phyloP scores from a whole-genome alignment of 2,888 invertebrate species.

The Cheilosia pagana region DNA sequence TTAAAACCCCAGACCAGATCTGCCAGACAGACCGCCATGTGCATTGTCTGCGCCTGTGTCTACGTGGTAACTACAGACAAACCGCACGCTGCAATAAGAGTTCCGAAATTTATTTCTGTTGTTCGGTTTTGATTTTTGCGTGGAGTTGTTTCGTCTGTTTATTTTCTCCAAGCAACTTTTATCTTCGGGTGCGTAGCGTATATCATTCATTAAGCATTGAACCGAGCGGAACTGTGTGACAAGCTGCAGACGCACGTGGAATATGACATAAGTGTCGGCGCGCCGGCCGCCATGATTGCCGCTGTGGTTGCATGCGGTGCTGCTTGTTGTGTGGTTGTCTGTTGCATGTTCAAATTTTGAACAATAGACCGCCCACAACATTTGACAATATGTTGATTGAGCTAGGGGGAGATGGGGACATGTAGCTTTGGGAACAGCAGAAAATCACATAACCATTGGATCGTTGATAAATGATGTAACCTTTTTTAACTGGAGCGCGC shows the following conservation, averaged over 20 bases:
- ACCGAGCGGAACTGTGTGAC: slow-evolving; percentile 51
- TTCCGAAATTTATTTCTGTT: slow-evolving; percentile 64
- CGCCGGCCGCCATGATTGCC: slow-evolving; percentile 20
- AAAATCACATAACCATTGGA: slow-evolving; percentile 28
- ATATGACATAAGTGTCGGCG: slow-evolving; percentile 69
- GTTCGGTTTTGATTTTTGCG: slow-evolving; percentile 63
- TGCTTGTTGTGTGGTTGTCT: slow-evolving; percentile 23
- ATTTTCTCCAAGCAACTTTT: slow-evolving; percentile 11
- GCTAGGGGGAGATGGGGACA: neutral
- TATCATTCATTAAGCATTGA: slow-evolving; percentile 63
- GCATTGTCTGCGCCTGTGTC: slow-evolving; percentile 29
- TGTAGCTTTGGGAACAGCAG: neutral
- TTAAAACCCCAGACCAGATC: slow-evolving; percentile 11
- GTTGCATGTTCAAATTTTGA: slow-evolving; percentile 36
- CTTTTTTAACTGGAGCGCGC: slow-evolving; percentile 2
- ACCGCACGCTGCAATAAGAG: slow-evolving; percentile 18
- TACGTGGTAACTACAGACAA: neutral
- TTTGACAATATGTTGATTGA: slow-evolving; percentile 46
- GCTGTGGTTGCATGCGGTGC: slow-evolving; percentile 20
- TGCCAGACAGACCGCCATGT: slow-evolving; percentile 50
- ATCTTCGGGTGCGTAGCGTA: slow-evolving; percentile 64
- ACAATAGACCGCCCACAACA: slow-evolving; percentile 62
- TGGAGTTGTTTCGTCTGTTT: slow-evolving; percentile 15
- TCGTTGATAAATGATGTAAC: slow-evolving; percentile 45
- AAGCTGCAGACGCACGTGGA: slow-evolving; percentile 60